Conservation (phyloP, 2,888 invertebrate genomes). For the Xylocampa areola region DNA sequence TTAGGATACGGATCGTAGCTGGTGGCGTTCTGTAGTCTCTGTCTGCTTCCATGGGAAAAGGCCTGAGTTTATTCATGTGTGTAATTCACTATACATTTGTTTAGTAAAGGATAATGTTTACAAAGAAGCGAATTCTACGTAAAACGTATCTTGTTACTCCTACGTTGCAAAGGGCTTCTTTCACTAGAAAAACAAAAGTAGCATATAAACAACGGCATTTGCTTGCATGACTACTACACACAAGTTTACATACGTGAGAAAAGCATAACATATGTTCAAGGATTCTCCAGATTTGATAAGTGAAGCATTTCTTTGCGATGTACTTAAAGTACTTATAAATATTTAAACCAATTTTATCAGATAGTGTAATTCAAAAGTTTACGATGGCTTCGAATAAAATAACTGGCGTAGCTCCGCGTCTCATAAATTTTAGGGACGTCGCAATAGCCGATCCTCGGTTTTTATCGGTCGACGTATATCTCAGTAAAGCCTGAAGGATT, state of each 20-base stretch:
- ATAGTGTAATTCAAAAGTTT: constrained; percentile 59
- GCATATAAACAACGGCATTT: constrained; percentile 13
- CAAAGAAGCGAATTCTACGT: neutral
- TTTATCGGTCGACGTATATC: constrained; percentile 61
- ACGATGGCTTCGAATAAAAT: constrained; percentile 60
- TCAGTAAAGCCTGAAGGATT: constrained; percentile 36
- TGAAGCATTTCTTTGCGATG: constrained; percentile 24
- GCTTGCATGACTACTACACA: neutral
- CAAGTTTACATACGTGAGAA: constrained; percentile 17
- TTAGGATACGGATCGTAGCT: too few relatives aligned
- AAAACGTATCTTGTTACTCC: constrained; percentile 3
- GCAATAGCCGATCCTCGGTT: constrained; percentile 65
- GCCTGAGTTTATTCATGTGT: too few relatives aligned
- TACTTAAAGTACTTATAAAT: constrained; percentile 39
- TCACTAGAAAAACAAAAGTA: constrained; percentile 18
- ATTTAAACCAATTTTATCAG: constrained; percentile 29
- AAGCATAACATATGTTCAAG: constrained; percentile 29
- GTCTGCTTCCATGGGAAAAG: too few relatives aligned
- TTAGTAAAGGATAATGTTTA: neutral
- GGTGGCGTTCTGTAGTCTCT: too few relatives aligned
- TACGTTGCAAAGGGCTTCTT: constrained; percentile 1
- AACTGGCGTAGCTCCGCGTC: constrained; percentile 49
- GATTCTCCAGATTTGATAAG: constrained; percentile 31
- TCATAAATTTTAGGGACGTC: constrained; percentile 67
- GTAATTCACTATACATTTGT: neutral